Percentiles rank a stretch among this genome's conserved stretches.
Conservation (phyloP, 2,797 vertebrate genomes). For the Acomys russatus region DNA sequence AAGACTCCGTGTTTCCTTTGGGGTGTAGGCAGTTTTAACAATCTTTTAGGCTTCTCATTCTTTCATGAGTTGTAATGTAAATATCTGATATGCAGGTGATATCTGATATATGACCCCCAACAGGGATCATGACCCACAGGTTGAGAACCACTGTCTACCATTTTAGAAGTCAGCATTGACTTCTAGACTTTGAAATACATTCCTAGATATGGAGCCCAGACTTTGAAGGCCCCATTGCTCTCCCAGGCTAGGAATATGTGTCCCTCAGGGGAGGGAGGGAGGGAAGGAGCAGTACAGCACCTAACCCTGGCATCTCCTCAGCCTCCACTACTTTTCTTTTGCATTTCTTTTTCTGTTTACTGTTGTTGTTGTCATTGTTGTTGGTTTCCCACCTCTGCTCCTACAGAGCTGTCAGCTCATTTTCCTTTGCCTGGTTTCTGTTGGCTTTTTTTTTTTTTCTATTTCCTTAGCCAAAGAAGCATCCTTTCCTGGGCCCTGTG, state of each 20-base stretch:
- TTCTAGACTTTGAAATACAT: neutral
- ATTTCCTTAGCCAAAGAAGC: slow-evolving; percentile 70
- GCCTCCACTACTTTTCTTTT: neutral
- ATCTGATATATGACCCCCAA: neutral
- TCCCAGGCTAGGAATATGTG: neutral
- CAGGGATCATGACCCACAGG: neutral
- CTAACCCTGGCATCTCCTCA: neutral
- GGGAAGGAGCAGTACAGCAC: neutral
- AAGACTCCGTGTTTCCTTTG: too few relatives aligned
- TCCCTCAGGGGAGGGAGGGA: neutral
- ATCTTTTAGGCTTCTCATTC: too few relatives aligned
- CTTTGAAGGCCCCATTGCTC: neutral
- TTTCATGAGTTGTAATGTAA: neutral
- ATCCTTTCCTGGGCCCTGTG: slow-evolving; percentile 38
- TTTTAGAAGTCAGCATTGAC: neutral
- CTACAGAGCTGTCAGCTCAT: neutral
- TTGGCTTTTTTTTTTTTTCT: neutral
- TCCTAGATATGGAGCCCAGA: neutral
- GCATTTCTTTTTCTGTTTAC: slow-evolving; percentile 1
- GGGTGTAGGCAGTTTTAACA: too few relatives aligned
- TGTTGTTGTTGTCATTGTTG: neutral
- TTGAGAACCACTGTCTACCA: neutral
- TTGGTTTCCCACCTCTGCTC: neutral
- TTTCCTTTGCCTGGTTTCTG: neutral
- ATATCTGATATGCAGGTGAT: too few relatives aligned